Evolutionary conservation across 2,888 invertebrate genomes (phyloP).

Genomic region (Nysson spinosus): DNA sequence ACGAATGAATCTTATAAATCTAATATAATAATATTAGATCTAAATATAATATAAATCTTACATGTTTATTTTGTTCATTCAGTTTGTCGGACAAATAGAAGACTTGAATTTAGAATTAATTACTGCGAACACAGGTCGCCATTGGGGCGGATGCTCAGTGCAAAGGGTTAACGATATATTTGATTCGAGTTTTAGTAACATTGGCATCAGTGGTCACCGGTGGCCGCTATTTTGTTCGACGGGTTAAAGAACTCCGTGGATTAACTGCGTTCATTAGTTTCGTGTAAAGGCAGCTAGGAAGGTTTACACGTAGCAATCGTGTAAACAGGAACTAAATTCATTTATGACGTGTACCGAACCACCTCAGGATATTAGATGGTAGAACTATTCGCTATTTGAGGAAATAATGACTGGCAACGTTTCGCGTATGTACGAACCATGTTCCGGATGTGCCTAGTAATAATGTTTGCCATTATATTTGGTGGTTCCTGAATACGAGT

Average conservation of each 20-base stretch:
- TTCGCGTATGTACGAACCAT: not conserved
- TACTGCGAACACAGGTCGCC: no score
- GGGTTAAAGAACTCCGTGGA: not conserved
- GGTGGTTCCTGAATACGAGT: no score
- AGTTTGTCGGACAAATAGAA: no score
- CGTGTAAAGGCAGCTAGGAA: not conserved
- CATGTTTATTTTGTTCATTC: no score
- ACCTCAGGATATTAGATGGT: conserved; percentile 23
- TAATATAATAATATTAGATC: no score
- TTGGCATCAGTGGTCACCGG: not conserved
- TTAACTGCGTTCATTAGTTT: conserved; percentile 29
- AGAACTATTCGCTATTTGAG: not conserved
- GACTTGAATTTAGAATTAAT: no score
- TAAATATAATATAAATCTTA: no score
- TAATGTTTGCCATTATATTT: not conserved
- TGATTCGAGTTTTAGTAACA: no score
- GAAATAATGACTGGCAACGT: not conserved
- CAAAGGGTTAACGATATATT: no score
- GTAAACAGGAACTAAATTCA: conserved; percentile 12
- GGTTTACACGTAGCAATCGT: not conserved
- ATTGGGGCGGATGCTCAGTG: no score
- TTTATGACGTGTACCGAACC: conserved; percentile 5
- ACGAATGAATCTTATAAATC: no score
- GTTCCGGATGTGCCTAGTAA: not conserved
- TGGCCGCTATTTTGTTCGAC: not conserved